phyloP scores from a whole-genome alignment of 2,113 vertebrate species.

The Hemibates koningsi region DNA sequence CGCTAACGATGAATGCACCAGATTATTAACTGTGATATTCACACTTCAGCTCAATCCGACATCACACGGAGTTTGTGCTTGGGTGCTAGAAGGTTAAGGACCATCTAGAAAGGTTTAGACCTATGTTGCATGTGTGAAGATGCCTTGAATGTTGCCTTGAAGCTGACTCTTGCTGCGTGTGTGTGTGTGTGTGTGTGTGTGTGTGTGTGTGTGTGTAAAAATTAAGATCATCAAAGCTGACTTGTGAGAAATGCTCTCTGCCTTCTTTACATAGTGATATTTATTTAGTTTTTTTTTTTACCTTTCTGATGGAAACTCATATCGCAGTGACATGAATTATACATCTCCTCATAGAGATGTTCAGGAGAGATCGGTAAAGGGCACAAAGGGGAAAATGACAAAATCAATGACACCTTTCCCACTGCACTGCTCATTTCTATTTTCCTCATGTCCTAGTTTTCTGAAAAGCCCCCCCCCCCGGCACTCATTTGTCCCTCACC shows the following conservation, averaged over 20 bases:
- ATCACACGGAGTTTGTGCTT: neutral
- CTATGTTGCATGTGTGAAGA: neutral
- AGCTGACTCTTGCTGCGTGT: fast-evolving
- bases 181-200: neutral
- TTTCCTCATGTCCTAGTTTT: slow-evolving; percentile 43
- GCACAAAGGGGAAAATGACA: neutral
- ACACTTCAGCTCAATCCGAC: neutral
- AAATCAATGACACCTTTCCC: slow-evolving; percentile 38
- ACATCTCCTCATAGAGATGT: slow-evolving; percentile 4
- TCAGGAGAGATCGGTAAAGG: neutral
- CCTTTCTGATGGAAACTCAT: neutral
- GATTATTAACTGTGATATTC: neutral
- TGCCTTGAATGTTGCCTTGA: neutral
- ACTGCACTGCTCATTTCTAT: neutral
- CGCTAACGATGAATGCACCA: neutral
- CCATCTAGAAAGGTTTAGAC: neutral
- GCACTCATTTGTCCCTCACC: slow-evolving; percentile 24
- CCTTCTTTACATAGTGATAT: neutral
- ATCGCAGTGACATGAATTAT: neutral
- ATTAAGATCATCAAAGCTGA: neutral
- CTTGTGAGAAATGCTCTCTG: neutral
- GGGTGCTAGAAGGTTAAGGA: neutral
- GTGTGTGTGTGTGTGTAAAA: neutral
- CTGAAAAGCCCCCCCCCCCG: neutral
- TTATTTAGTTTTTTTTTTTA: neutral